These are phyloP conservation scores for Dicentrarchus labrax DNA, from an alignment of 2,113 vertebrate genomes.

Conservation along the genomic window DNA sequence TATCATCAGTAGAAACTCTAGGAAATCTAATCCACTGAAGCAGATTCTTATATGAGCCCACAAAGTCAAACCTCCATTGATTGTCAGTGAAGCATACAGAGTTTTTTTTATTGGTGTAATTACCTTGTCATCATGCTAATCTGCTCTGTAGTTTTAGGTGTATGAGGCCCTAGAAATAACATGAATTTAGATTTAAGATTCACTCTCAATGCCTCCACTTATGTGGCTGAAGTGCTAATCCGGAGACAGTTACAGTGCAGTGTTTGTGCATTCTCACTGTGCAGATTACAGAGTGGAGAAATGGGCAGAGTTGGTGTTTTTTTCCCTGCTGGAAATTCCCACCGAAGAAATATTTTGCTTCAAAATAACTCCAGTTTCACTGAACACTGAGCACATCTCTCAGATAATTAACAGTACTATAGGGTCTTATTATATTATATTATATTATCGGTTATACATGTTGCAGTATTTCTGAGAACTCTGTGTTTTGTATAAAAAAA, in stretches of 20 bases:
- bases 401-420: background rate
- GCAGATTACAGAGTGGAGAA: conserved; percentile 44
- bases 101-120: background rate
- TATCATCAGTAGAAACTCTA: too few species aligned
- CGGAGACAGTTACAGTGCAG: background rate
- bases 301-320: conserved; percentile 24
- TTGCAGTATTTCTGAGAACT: conserved; percentile 1
- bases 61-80: background rate
- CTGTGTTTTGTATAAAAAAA: too few species aligned
- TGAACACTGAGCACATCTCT: background rate
- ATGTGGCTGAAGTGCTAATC: conserved; percentile 12
- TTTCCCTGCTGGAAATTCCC: conserved; percentile 24
- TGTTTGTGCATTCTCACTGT: conserved; percentile 9
- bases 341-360: background rate
- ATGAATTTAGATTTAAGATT: background rate
- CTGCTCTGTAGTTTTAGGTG: conserved; percentile 5
- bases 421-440: background rate
- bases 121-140: background rate
- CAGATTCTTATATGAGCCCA: background rate
- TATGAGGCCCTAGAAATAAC: conserved; percentile 7
- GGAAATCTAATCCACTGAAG: background rate
- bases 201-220: background rate
- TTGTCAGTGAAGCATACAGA: conserved; percentile 1
- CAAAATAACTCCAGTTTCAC: background rate
- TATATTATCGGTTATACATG: background rate